Evolutionary conservation across 1,140 invertebrate species (phyloP), one percentile per base, ranked within the genome.

Genomic region (Plodia interpunctella): DNA sequence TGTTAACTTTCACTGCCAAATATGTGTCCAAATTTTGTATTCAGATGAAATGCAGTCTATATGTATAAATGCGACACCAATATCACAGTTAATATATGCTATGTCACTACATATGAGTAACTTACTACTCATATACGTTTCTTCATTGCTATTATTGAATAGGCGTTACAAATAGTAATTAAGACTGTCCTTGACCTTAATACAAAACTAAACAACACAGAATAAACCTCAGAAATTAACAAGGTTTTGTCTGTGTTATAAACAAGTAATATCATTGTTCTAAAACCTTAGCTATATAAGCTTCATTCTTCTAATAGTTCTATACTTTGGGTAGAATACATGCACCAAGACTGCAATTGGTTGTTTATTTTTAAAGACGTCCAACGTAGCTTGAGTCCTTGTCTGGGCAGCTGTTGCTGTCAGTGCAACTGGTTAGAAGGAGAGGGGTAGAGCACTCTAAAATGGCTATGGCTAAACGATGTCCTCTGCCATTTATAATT

Each of bases 281-380:
- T 13, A 44, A 44, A 15, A 70, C 49, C 69, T 44, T 52, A 63
- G 54, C 55, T 58, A 70, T 66, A 68, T 69, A 32, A 6, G 1
- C 38, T n/a, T 44, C 38, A 6, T 72, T 72, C 64, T 62, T 56
- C 60, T 25, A 6, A n/a, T n/a, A n/a, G n/a, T n/a, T 54, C n/a
- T 49, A 58, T 57, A 55, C 32, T 18, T 44, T 32, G 54, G 15
- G 15, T 44, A 44, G 38, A 44, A 44, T 21, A 15, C 19, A 53
- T 74, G 70, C 77, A 76, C 72, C 62, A 78, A 63, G 60, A 55
- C 58, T 72, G 71, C 80, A 83, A 78, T 88, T 78, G 79, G 69
- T 68, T 79, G 75, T 84, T 82, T 88, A 83, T 84, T 86, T 87
- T 77, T 84, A 80, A 77, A 78, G 65, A 68, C 63, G 62, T 63